Evolutionary conservation across 2,113 vertebrate genomes (phyloP).

Genomic region (human (Homo sapiens)): GRCh38 chr4:144666001-144666500

Average conservation of each 20-base stretch:
- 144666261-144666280: background rate
- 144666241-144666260: background rate
- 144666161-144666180: background rate
- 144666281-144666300: background rate
- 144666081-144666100: background rate
- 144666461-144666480: background rate
- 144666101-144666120: fast-evolving
- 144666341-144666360: fast-evolving
- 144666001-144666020: background rate
- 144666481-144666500: background rate
- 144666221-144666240: background rate
- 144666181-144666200: background rate
- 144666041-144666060: background rate
- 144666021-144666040: background rate
- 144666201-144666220: background rate
- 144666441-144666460: background rate
- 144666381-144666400: background rate
- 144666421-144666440: background rate
- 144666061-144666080: background rate
- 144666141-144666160: background rate
- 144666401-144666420: background rate
- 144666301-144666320: background rate
- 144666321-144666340: background rate
- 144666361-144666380: background rate
- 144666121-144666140: background rate